phyloP scores from a whole-genome alignment of 1,140 invertebrate genomes.

The Melitaea cinxia region DNA sequence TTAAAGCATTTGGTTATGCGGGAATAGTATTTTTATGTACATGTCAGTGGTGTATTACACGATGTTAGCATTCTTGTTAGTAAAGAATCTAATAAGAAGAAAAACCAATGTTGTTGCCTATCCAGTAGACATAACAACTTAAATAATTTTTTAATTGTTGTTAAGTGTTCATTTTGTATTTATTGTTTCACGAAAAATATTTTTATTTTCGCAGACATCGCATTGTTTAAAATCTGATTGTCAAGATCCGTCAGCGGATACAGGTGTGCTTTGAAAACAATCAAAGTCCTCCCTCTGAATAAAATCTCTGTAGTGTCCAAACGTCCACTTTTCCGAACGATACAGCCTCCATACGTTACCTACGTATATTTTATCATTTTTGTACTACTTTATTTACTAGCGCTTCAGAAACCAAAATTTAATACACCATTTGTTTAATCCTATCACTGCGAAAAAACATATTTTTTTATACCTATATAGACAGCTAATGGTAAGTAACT shows the following conservation, averaged over 20 bases:
- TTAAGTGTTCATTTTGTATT: background rate
- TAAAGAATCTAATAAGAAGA: background rate
- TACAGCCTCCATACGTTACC: background rate
- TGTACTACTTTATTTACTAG: too few species aligned
- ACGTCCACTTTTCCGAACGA: constrained; percentile 30
- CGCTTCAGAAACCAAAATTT: too few species aligned
- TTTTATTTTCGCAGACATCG: constrained; percentile 42
- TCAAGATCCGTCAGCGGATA: constrained; percentile 61
- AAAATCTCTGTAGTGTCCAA: constrained; percentile 37
- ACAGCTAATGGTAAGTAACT: too few species aligned
- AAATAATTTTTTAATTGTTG: background rate
- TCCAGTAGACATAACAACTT: background rate
- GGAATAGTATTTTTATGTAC: constrained; percentile 18
- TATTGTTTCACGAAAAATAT: constrained; percentile 17
- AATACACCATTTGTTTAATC: too few species aligned
- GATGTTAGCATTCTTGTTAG: constrained; percentile 3
- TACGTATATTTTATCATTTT: too few species aligned
- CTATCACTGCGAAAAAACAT: too few species aligned
- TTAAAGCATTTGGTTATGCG: constrained; percentile 19
- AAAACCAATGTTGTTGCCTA: background rate
- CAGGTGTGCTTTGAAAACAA: constrained; percentile 62
- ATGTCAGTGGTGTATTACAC: background rate
- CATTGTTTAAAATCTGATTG: constrained; percentile 61
- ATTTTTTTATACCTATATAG: too few species aligned
- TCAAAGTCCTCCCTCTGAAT: constrained; percentile 39